Evolutionary conservation across 2,888 invertebrate genomes (phyloP).

Genomic region (Thereva nobilitata): DNA sequence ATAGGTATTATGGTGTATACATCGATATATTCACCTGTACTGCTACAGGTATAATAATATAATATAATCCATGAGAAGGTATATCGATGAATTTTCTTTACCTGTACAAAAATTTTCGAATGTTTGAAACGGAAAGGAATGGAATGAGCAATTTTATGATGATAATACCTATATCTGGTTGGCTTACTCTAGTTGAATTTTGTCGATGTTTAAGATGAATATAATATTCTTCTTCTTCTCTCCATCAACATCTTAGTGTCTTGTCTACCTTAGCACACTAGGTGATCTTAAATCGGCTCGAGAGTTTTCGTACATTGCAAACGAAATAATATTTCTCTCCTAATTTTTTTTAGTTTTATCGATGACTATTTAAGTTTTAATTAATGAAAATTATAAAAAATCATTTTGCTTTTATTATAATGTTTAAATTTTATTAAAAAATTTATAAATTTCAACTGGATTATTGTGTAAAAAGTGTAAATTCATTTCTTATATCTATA

Average conservation of each 20-base stretch:
- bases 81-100: too few relatives aligned
- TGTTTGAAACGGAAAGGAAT: too few relatives aligned
- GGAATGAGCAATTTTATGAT: too few relatives aligned
- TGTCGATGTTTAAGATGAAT: slow-evolving; percentile 9
- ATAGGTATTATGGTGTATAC: slow-evolving; percentile 4
- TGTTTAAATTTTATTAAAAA: slow-evolving; percentile 2
- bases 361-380: slow-evolving; percentile 15
- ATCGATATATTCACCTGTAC: slow-evolving; percentile 38
- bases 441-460: slow-evolving; percentile 2
- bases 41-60: slow-evolving; percentile 31
- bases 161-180: neutral
- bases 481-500: too few relatives aligned
- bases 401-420: neutral
- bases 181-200: neutral
- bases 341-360: slow-evolving; percentile 19
- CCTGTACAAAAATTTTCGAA: too few relatives aligned
- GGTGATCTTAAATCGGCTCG: slow-evolving; percentile 32
- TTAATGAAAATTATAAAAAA: slow-evolving; percentile 11
- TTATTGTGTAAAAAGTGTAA: slow-evolving; percentile 6
- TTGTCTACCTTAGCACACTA: slow-evolving; percentile 31
- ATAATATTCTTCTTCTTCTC: slow-evolving; percentile 35
- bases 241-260: slow-evolving; percentile 30
- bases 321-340: slow-evolving; percentile 31
- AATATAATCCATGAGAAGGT: too few relatives aligned
- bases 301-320: slow-evolving; percentile 35